Evolutionary conservation across 2,888 invertebrate genomes (phyloP).

Genomic region (Autographa gamma): DNA sequence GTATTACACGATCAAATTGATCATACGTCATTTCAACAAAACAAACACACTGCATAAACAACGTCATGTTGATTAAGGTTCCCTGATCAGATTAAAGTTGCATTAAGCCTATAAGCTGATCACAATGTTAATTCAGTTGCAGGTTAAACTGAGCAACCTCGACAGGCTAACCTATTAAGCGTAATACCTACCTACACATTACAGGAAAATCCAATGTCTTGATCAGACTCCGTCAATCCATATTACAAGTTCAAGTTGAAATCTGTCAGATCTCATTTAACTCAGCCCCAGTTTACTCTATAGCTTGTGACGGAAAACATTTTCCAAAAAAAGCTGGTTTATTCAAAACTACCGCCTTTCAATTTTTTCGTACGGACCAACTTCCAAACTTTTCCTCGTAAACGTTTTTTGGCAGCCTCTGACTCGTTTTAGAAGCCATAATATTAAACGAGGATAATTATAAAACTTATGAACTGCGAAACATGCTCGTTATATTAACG

Average conservation of each 20-base stretch:
- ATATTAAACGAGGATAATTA: constrained; percentile 6
- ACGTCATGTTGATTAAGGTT: constrained; percentile 1
- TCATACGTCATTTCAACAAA: not conserved
- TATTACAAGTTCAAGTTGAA: not conserved
- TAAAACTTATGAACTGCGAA: constrained; percentile 1
- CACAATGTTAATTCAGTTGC: not conserved
- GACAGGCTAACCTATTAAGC: not conserved
- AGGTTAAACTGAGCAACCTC: not conserved
- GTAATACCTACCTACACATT: too few species aligned
- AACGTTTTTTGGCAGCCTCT: not conserved
- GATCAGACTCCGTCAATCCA: not conserved
- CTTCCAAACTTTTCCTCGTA: not conserved
- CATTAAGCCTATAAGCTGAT: not conserved
- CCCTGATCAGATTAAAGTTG: not conserved
- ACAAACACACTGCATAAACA: not conserved
- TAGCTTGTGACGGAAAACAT: not conserved
- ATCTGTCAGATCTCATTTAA: not conserved
- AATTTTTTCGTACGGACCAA: not conserved
- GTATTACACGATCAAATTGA: too few species aligned
- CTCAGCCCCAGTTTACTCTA: not conserved
- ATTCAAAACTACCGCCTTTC: not conserved
- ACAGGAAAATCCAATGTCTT: not conserved
- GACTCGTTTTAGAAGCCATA: not conserved
- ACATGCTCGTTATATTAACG: not conserved
- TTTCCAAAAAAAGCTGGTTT: not conserved